phyloP scores from a whole-genome alignment of 1,140 invertebrate species.

The Macrobrachium rosenbergii region DNA sequence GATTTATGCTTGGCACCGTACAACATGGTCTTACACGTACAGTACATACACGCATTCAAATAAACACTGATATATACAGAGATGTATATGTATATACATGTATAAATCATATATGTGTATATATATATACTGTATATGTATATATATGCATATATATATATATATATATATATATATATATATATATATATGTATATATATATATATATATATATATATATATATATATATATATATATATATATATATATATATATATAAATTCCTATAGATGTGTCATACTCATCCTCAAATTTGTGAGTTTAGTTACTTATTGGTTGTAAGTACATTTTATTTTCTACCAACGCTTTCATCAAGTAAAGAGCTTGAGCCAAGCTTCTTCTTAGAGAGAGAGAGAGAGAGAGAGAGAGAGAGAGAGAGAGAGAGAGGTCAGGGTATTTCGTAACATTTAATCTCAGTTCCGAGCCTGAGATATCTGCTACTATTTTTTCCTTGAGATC shows the following conservation, averaged over 20 bases:
- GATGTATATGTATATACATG: slow-evolving; percentile 11
- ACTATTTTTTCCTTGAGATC: no score
- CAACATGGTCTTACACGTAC: background rate
- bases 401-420: background rate
- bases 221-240: background rate
- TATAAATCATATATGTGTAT: no score
- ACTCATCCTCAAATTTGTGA: no score
- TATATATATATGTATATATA: slow-evolving; percentile 5
- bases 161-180: slow-evolving; percentile 26
- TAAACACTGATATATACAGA: background rate
- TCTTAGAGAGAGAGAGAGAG: background rate
- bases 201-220: slow-evolving; percentile 18
- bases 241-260: background rate
- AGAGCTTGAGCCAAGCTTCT: no score
- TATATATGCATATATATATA: slow-evolving; percentile 18
- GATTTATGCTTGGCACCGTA: no score
- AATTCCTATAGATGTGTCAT: no score
- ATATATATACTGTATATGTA: slow-evolving; percentile 9
- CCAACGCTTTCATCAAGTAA: no score
- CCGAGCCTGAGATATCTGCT: no score
- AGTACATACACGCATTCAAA: background rate
- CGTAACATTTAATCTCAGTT: no score
- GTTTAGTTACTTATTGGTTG: no score
- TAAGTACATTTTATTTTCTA: no score
- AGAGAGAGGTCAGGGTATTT: background rate